Conservation (phyloP, 2,888 invertebrate genomes). For the Bimastos eiseni region DNA sequence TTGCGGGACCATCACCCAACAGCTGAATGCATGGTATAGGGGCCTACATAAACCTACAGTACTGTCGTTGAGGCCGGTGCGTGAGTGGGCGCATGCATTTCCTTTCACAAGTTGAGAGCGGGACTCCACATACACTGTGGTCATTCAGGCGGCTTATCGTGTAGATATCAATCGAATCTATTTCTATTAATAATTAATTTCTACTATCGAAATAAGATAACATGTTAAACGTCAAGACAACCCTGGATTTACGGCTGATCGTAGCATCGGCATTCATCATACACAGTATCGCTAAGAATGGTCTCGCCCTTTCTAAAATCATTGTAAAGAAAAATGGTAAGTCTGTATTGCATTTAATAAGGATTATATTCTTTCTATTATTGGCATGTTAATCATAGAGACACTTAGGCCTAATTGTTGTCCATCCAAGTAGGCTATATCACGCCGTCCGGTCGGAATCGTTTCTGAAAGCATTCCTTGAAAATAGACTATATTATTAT, state of each 20-base stretch:
- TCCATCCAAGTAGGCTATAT: too few relatives aligned
- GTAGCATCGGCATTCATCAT: not conserved
- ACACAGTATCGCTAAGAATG: not conserved
- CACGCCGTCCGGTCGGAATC: too few relatives aligned
- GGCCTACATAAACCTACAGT: too few relatives aligned
- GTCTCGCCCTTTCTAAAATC: not conserved
- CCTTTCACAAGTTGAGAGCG: not conserved
- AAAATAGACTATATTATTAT: too few relatives aligned
- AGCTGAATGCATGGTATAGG: not conserved
- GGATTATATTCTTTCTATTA: too few relatives aligned
- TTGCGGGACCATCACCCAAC: not conserved
- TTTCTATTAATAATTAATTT: not conserved
- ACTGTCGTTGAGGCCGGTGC: not conserved
- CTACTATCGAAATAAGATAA: not conserved
- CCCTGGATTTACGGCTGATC: not conserved
- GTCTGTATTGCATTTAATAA: not conserved
- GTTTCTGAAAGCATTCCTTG: too few relatives aligned
- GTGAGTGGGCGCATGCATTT: not conserved
- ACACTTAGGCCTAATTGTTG: too few relatives aligned
- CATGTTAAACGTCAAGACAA: not conserved
- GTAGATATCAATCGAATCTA: not conserved
- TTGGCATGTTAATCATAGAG: too few relatives aligned
- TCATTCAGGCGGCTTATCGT: not conserved
- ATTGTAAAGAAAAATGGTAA: not conserved
- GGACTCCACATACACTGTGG: not conserved